phyloP scores from a whole-genome alignment of 2,797 vertebrate species.

The Takifugu rubripes region DNA sequence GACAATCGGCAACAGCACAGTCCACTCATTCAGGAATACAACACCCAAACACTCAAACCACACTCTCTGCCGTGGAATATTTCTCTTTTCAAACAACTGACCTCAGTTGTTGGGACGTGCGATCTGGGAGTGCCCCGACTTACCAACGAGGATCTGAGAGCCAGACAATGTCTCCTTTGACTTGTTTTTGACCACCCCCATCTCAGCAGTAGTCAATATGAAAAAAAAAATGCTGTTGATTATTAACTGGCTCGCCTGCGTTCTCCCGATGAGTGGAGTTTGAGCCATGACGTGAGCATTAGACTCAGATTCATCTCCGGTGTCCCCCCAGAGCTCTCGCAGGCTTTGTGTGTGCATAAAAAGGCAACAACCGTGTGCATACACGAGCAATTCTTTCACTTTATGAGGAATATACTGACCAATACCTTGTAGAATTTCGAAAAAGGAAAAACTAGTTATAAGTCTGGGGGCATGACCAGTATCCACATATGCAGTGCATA shows the following conservation, averaged over 20 bases:
- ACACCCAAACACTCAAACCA: constrained; percentile 8
- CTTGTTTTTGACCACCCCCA: constrained; percentile 38
- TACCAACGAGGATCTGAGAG: constrained; percentile 26
- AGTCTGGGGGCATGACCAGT: constrained; percentile 7
- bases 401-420: constrained; percentile 30
- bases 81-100: constrained; percentile 27
- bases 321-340: constrained; percentile 13
- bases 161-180: constrained; percentile 66
- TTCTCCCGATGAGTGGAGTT: constrained; percentile 47
- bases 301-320: constrained; percentile 38
- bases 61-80: constrained; percentile 7
- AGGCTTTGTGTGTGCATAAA: constrained; percentile 2
- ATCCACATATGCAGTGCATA: constrained; percentile 17
- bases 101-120: constrained; percentile 26
- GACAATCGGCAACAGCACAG: constrained; percentile 16
- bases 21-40: constrained; percentile 10
- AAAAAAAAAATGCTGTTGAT: constrained; percentile 51
- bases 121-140: constrained; percentile 34
- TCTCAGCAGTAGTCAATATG: constrained; percentile 47
- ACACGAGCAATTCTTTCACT: constrained; percentile 32
- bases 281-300: constrained; percentile 60
- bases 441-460: constrained; percentile 22
- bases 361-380: not conserved
- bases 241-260: constrained; percentile 65
- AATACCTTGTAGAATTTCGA: constrained; percentile 21